Percentiles rank a stretch among this genome's conserved stretches.
phyloP scores from a whole-genome alignment of 2,888 invertebrate genomes.

The Lochmaea crataegi region DNA sequence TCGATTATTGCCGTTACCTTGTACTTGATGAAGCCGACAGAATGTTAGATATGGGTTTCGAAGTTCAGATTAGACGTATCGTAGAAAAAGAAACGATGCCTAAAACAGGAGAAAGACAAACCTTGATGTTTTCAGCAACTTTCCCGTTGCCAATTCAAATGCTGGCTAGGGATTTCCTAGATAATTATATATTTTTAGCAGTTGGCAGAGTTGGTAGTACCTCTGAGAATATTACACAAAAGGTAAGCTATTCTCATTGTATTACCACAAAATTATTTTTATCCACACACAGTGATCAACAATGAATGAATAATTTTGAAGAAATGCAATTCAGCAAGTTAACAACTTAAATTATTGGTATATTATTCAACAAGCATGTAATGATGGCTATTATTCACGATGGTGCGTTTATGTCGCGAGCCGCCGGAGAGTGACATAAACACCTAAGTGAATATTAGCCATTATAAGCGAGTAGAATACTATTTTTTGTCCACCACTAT shows the following conservation, averaged over 20 bases:
- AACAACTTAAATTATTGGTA: too few relatives aligned
- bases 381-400: too few relatives aligned
- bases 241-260: conserved; percentile 66
- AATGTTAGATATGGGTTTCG: conserved; percentile 99
- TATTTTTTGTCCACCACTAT: too few relatives aligned
- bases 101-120: conserved; percentile 92
- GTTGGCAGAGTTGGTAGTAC: conserved; percentile 99
- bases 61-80: conserved; percentile 90
- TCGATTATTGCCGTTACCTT: conserved; percentile 93
- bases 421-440: too few relatives aligned
- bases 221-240: conserved; percentile 99
- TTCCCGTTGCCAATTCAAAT: conserved; percentile 98
- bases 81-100: conserved; percentile 97
- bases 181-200: conserved; percentile 98
- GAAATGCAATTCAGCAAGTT: too few relatives aligned
- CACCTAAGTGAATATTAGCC: too few relatives aligned
- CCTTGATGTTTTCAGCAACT: conserved; percentile 99
- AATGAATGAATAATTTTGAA: too few relatives aligned
- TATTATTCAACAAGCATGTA: too few relatives aligned
- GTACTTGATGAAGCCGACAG: conserved; percentile 99
- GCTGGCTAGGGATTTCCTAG: conserved; percentile 96
- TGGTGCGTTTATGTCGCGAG: too few relatives aligned
- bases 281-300: too few relatives aligned
- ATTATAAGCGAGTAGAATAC: too few relatives aligned
- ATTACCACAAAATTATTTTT: too few relatives aligned